A percentile compares a stretch with the other conserved stretches of the same genome.
Evolutionary conservation across 2,113 vertebrate genomes (phyloP).

Genomic region (Ammospiza nelsoni): DNA sequence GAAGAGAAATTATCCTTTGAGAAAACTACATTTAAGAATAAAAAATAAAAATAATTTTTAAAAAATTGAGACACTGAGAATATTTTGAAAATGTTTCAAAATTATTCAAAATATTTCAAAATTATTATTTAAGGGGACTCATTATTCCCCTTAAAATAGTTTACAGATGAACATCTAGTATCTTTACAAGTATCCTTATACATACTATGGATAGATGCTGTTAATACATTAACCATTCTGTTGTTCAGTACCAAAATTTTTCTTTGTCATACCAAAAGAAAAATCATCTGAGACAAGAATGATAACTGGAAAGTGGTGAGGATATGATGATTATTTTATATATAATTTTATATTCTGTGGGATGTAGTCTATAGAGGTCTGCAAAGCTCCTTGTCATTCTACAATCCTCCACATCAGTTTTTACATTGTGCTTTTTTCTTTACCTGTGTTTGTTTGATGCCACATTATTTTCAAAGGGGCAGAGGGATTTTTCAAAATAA

Average conservation of each 20-base stretch:
- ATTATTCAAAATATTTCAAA: no score
- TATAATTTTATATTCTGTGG: background rate
- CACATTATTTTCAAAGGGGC: background rate
- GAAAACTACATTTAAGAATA: background rate
- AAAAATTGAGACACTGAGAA: background rate
- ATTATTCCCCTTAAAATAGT: background rate
- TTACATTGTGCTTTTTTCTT: background rate
- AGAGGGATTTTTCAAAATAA: background rate
- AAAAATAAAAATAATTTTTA: background rate
- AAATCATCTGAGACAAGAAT: background rate
- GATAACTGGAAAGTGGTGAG: background rate
- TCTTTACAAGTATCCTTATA: background rate
- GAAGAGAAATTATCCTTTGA: background rate
- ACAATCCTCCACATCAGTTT: background rate
- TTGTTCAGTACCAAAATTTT: background rate
- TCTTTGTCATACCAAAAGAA: background rate
- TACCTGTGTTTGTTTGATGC: background rate
- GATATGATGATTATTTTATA: background rate
- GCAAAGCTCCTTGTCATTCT: background rate
- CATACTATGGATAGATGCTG: background rate
- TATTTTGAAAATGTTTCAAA: background rate
- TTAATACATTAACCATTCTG: background rate
- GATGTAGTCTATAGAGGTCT: background rate
- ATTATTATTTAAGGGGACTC: background rate
- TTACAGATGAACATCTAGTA: background rate